Conservation (phyloP, 2,113 vertebrate genomes). For the Anoplopoma fimbria region DNA sequence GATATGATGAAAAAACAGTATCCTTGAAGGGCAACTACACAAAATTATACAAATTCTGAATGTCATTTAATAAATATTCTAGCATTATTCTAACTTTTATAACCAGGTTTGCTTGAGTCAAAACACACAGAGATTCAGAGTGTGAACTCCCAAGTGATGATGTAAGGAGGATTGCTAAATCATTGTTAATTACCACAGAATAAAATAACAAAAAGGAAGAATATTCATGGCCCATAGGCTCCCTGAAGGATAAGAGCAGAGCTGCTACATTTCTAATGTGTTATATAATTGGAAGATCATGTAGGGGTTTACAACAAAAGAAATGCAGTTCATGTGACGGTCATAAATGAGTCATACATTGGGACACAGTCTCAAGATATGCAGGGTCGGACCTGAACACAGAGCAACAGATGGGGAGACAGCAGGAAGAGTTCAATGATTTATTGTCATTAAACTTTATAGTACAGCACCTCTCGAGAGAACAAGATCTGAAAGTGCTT, state of each 20-base stretch:
- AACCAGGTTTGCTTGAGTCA: background rate
- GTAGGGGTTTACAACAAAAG: background rate
- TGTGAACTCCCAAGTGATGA: slow-evolving; percentile 11
- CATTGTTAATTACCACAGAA: slow-evolving; percentile 27
- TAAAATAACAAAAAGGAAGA: slow-evolving; percentile 25
- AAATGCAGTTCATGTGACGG: background rate
- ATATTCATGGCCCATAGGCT: slow-evolving; percentile 18
- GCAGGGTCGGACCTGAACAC: background rate
- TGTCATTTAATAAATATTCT: slow-evolving; percentile 2
- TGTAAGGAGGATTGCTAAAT: slow-evolving; percentile 13
- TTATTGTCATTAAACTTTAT: background rate
- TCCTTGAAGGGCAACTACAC: background rate
- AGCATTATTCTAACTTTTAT: background rate
- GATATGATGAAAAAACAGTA: background rate
- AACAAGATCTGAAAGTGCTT: background rate
- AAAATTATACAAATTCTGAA: background rate
- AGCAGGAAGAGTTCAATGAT: background rate
- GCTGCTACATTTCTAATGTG: slow-evolving; percentile 34
- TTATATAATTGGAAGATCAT: slow-evolving; percentile 12
- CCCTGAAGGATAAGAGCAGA: slow-evolving; percentile 12
- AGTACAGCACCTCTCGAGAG: background rate
- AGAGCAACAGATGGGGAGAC: background rate
- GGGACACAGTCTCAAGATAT: background rate
- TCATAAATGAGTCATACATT: background rate
- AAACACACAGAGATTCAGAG: background rate